Evolutionary conservation across 2,113 vertebrate species (phyloP), one percentile per base, ranked within the genome.

Genomic region (Periophthalmodon schlosseri): DNA sequence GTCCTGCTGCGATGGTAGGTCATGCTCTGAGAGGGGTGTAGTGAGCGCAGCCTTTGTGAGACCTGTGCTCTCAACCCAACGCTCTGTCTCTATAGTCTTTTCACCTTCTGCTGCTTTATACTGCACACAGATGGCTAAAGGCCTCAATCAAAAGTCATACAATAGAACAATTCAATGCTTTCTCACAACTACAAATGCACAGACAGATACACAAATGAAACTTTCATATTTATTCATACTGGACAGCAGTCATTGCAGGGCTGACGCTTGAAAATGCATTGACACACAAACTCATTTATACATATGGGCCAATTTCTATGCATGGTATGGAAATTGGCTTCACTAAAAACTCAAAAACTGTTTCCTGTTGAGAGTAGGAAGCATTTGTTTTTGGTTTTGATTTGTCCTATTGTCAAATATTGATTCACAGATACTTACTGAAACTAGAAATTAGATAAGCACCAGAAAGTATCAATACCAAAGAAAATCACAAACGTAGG

Each of bases 1-100:
- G 73, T 76, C 82, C 70, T 36, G 79, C 86, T 87, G 89, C 74
- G 86, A 88, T 87, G 66, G 82, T 88, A 90, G 89, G 91, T 90
- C 91, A 87, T 82, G 79, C 83, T 79, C 73, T 84, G 77, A 85
- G 79, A 84, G 85, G 84, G 86, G 28, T 86, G 87, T 74, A 84
- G 89, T 82, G 90, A 79, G 78, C 72, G 0, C 36, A 77, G 84
- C 69, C 81, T 90, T 90, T 91, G 87, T 89, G 69, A 85, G 86
- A 10, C 39, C 39, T 44, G 74, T 21, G 70, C 83, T 85, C 84
- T 83, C 76, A 81, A 76, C 70, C 64, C 73, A 69, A 68, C 36
- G 72, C 75, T 81, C 79, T 11, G 7, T 69, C 81, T 67, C 49
- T 14, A 68, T 83, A 73, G 83, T 82, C 86, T 78, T 90, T 87